Conservation (phyloP, 1,140 invertebrate genomes). For the Drosophila pseudoananassae region DNA sequence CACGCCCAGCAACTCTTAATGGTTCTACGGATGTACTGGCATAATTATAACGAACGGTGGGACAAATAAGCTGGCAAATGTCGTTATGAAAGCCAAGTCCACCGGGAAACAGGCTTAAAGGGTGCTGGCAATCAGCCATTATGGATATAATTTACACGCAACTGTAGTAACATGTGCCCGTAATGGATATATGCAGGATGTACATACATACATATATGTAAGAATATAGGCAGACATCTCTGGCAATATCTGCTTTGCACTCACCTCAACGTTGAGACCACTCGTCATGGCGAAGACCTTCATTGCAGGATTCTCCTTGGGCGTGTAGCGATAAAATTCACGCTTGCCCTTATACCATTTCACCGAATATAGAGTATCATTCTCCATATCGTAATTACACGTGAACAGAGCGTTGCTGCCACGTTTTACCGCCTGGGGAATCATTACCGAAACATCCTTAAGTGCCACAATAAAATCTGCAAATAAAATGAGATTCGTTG, state of each 20-base stretch:
- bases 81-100: constrained; percentile 46
- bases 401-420: constrained; percentile 89
- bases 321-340: constrained; percentile 89
- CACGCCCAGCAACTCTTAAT: constrained; percentile 57
- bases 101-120: constrained; percentile 4
- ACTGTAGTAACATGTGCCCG: constrained; percentile 69
- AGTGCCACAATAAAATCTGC: constrained; percentile 85
- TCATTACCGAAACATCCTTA: constrained; percentile 87
- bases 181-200: constrained; percentile 40
- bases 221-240: constrained; percentile 1
- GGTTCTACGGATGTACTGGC: constrained; percentile 46
- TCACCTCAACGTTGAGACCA: constrained; percentile 89
- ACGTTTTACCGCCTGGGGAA: constrained; percentile 89
- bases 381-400: constrained; percentile 92
- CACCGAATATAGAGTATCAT: constrained; percentile 91
- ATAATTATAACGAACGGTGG: constrained; percentile 68
- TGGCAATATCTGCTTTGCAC: constrained; percentile 76
- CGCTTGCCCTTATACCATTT: constrained; percentile 91
- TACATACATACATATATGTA: not conserved
- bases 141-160: constrained; percentile 81
- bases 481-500: constrained; percentile 47
- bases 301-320: constrained; percentile 87
- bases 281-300: constrained; percentile 87
- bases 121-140: constrained; percentile 68
- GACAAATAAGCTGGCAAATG: constrained; percentile 49